phyloP scores from a whole-genome alignment of 2,888 invertebrate genomes.

The Torymus auratus region DNA sequence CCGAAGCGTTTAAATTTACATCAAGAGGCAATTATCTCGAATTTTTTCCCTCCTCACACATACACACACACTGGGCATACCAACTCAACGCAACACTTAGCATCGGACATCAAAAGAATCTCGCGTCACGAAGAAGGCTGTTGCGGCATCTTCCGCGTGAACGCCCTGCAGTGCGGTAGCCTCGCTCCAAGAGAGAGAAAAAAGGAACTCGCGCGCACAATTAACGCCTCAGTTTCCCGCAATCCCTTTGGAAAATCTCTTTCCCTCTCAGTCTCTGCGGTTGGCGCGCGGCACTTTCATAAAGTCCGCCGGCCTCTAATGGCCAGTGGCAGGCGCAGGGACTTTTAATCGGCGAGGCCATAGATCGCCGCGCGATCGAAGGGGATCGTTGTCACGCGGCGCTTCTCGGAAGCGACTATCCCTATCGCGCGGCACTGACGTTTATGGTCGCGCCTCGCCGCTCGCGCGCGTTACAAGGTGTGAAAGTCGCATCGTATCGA shows the following conservation, averaged over 20 bases:
- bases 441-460: slow-evolving; percentile 43
- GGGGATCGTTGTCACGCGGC: background rate
- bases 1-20: slow-evolving; percentile 50
- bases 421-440: slow-evolving; percentile 13
- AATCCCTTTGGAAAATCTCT: slow-evolving; percentile 29
- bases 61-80: slow-evolving; percentile 22
- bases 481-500: slow-evolving; percentile 50
- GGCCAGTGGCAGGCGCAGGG: background rate
- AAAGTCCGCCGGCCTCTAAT: slow-evolving; percentile 41
- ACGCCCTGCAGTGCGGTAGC: background rate
- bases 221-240: slow-evolving; percentile 48
- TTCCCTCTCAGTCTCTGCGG: too few relatives aligned
- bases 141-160: slow-evolving; percentile 14
- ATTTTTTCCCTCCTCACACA: slow-evolving; percentile 6
- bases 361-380: background rate
- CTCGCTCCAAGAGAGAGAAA: background rate
- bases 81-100: slow-evolving; percentile 16
- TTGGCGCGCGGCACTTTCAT: slow-evolving; percentile 26
- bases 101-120: slow-evolving; percentile 32
- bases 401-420: slow-evolving; percentile 48
- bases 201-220: slow-evolving; percentile 7
- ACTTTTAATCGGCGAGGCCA: slow-evolving; percentile 27
- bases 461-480: slow-evolving; percentile 39
- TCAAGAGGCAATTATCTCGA: slow-evolving; percentile 44
- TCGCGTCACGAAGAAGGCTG: slow-evolving; percentile 2